Evolutionary conservation across 2,113 vertebrate genomes (phyloP).

Genomic region (Ursus arctos): DNA sequence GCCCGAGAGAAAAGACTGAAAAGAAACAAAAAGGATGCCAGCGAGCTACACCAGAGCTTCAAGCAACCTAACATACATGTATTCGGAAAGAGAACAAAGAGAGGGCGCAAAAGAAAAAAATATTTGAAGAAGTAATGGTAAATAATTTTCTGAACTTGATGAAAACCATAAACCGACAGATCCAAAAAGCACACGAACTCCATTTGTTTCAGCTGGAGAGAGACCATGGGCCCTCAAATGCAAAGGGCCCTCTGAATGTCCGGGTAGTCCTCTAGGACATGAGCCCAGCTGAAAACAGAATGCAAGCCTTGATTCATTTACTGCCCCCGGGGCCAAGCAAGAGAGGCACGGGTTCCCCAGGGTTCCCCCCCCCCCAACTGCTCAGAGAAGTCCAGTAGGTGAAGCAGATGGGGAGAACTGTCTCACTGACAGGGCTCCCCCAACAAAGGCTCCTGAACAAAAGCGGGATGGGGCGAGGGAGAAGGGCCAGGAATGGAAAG

Average conservation of each 20-base stretch:
- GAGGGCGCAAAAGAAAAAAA: neutral
- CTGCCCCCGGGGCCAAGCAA: neutral
- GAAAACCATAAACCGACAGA: neutral
- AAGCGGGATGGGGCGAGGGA: neutral
- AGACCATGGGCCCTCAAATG: neutral
- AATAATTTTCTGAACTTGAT: neutral
- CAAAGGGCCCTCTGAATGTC: neutral
- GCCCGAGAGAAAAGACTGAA: neutral
- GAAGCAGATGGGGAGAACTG: neutral
- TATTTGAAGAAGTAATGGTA: neutral
- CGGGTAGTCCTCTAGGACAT: neutral
- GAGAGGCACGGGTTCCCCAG: neutral
- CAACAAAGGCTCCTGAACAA: neutral
- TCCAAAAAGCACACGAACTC: neutral
- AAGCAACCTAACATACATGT: neutral
- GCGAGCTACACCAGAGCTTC: neutral
- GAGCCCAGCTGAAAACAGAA: neutral
- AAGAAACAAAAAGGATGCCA: neutral
- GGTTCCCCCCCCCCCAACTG: neutral
- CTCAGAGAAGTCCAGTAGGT: neutral
- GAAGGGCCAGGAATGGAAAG: no score
- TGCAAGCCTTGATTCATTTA: neutral
- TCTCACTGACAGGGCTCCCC: neutral
- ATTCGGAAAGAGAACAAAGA: slow-evolving; percentile 8
- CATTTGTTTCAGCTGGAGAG: neutral